Conservation (phyloP, 2,888 invertebrate genomes). For the Cephus pygmeus region DNA sequence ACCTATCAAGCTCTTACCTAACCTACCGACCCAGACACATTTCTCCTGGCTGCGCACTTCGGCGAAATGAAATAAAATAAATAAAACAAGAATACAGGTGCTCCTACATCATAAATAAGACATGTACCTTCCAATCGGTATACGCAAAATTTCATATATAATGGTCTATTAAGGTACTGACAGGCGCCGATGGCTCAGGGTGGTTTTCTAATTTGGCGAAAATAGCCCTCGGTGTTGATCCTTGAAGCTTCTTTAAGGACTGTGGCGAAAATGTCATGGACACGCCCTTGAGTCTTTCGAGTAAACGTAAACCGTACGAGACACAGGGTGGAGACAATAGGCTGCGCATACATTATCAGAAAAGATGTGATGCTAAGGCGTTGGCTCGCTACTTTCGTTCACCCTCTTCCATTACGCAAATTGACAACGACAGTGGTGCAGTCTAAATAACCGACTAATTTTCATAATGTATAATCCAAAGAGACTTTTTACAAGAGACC, state of each 20-base stretch:
- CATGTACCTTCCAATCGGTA: neutral
- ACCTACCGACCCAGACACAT: neutral
- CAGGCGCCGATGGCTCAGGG: neutral
- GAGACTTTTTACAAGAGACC: neutral
- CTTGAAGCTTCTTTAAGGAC: neutral
- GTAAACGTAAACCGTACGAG: neutral
- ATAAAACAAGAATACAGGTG: neutral
- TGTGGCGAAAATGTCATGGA: neutral
- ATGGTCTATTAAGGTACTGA: neutral
- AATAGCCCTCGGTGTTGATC: neutral
- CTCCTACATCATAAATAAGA: neutral
- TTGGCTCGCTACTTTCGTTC: constrained; percentile 46
- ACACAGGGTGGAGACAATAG: neutral
- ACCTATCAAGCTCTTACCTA: neutral
- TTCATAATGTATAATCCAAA: constrained; percentile 44
- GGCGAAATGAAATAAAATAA: constrained; percentile 8
- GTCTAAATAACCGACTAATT: constrained; percentile 51
- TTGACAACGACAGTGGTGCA: constrained; percentile 42
- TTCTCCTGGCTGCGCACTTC: constrained; percentile 6
- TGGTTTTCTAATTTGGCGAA: neutral
- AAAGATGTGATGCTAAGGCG: constrained; percentile 47
- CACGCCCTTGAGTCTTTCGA: constrained; percentile 5
- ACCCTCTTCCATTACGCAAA: constrained; percentile 53
- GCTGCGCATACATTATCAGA: constrained; percentile 21
- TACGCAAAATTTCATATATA: neutral